Conservation (phyloP, 2,797 vertebrate species). For the Tympanoctomys barrerae region DNA sequence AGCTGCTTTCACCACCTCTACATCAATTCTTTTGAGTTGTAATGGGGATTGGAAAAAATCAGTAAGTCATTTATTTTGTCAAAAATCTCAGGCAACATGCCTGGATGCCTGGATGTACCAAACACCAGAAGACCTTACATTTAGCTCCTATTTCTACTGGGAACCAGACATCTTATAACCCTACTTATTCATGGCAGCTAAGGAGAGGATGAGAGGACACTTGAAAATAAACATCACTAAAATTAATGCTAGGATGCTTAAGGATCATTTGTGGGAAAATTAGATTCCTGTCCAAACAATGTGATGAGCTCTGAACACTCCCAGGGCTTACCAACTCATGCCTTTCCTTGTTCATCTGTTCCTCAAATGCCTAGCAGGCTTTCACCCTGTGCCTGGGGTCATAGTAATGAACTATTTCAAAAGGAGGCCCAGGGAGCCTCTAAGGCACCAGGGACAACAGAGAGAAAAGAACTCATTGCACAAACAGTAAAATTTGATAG, state of each 20-base stretch:
- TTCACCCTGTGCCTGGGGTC: not conserved
- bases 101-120: constrained; percentile 18
- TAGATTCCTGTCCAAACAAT: not conserved
- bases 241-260: not conserved
- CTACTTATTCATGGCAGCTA: not conserved
- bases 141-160: not conserved
- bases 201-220: not conserved
- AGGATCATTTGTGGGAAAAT: not conserved
- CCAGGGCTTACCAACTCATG: not conserved
- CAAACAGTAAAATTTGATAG: not conserved
- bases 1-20: not conserved
- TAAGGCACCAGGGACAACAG: not conserved
- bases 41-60: constrained; percentile 43
- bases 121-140: not conserved
- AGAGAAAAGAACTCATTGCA: not conserved
- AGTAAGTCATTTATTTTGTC: constrained; percentile 61
- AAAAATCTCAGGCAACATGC: constrained; percentile 22
- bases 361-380: not conserved
- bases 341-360: not conserved
- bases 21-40: constrained; percentile 38
- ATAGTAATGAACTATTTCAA: not conserved
- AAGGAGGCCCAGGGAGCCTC: not conserved
- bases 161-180: constrained; percentile 2
- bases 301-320: not conserved
- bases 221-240: not conserved